Percentiles rank a stretch among this genome's conserved stretches.
These are phyloP conservation scores for Macrophya annulata DNA, from an alignment of 2,888 invertebrate genomes.

Conservation along the genomic window DNA sequence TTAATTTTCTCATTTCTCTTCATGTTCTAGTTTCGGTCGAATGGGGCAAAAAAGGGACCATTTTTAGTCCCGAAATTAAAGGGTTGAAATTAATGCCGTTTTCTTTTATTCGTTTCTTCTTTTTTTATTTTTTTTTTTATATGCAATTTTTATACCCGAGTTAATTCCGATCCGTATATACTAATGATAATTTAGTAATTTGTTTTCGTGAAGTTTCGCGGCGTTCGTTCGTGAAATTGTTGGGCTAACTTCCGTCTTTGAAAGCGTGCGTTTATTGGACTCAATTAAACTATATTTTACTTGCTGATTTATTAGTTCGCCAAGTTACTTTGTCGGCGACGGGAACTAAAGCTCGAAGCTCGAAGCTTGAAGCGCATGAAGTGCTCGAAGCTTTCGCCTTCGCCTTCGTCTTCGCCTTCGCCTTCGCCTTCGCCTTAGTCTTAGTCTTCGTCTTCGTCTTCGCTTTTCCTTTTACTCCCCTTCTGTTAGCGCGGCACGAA, in stretches of 20 bases:
- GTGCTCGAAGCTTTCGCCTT: constrained; percentile 11
- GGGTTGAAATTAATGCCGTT: neutral
- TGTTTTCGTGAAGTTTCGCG: constrained; percentile 28
- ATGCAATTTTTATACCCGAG: neutral
- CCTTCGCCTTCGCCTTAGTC: constrained; percentile 5
- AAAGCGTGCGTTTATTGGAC: constrained; percentile 45
- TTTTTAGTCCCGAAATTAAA: neutral
- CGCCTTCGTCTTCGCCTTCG: neutral
- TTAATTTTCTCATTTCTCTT: neutral
- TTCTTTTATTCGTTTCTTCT: neutral
- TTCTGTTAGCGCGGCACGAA: constrained; percentile 27
- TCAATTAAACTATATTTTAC: constrained; percentile 59
- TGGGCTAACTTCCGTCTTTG: constrained; percentile 27
- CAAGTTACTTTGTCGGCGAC: constrained; percentile 43
- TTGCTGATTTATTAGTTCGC: constrained; percentile 57
- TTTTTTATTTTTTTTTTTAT: neutral
- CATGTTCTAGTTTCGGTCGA: neutral
- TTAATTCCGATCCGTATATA: neutral
- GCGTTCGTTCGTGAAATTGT: constrained; percentile 48
- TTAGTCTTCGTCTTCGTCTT: no score
- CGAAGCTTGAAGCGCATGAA: neutral
- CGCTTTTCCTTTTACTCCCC: constrained; percentile 9
- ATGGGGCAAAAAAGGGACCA: neutral
- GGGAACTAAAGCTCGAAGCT: neutral
- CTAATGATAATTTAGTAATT: constrained; percentile 29